phyloP scores from a whole-genome alignment of 1,140 invertebrate genomes.

The Trichonephila clavata region DNA sequence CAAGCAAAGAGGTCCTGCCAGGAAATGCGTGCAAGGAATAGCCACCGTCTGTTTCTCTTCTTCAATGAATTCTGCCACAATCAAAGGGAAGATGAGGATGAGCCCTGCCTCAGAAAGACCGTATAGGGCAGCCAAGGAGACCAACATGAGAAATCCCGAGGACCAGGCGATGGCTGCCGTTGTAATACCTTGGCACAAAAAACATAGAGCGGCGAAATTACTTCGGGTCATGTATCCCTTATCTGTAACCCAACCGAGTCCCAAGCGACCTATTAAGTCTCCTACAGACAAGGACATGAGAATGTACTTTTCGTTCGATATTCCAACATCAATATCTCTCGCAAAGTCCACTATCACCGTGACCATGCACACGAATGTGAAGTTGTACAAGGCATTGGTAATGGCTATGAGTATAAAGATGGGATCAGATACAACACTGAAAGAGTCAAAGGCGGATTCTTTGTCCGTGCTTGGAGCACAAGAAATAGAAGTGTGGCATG shows the following conservation, averaged over 20 bases:
- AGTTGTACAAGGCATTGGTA: constrained; percentile 53
- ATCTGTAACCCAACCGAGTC: constrained; percentile 61
- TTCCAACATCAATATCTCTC: constrained; percentile 4
- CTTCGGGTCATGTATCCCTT: constrained; percentile 63
- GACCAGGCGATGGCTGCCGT: constrained; percentile 26
- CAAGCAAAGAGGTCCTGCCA: constrained; percentile 42
- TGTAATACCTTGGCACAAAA: constrained; percentile 68
- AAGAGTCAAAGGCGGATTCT: background rate
- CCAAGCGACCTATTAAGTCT: constrained; percentile 30
- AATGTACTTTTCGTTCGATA: constrained; percentile 42
- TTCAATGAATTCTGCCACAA: constrained; percentile 77
- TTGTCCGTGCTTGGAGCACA: background rate
- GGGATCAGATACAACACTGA: constrained; percentile 50
- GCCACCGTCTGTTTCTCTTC: constrained; percentile 56
- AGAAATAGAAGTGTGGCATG: background rate
- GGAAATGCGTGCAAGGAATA: constrained; percentile 27
- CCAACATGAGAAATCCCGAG: constrained; percentile 49
- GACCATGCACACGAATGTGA: constrained; percentile 47
- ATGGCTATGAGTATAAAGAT: constrained; percentile 46
- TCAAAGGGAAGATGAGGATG: constrained; percentile 74
- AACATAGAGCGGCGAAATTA: constrained; percentile 55
- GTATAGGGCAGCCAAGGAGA: constrained; percentile 33
- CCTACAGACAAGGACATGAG: constrained; percentile 57
- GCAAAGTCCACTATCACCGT: constrained; percentile 63
- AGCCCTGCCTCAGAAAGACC: constrained; percentile 69